phyloP scores from a whole-genome alignment of 2,888 invertebrate species.

The Torymus texanus region DNA sequence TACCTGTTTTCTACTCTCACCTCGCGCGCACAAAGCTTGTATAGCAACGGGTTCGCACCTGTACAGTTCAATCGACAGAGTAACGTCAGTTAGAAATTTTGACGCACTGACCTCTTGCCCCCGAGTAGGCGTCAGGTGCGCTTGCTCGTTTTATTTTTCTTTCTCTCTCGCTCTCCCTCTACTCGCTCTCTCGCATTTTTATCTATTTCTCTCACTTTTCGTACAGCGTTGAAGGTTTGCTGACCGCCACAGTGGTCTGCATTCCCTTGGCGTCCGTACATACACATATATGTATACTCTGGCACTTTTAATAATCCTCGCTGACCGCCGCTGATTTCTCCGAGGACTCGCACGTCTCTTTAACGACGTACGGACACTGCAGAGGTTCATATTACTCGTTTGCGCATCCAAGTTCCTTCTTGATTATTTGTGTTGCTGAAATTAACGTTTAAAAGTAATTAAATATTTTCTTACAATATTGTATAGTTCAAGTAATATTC shows the following conservation, averaged over 20 bases:
- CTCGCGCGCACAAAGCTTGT: not conserved
- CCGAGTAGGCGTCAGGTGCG: no score
- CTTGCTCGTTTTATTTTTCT: no score
- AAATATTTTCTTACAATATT: no score
- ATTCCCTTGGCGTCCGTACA: conserved; percentile 5
- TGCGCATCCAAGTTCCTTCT: no score
- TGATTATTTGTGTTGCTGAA: no score
- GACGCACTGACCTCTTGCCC: not conserved
- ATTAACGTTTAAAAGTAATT: no score
- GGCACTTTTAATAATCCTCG: conserved; percentile 16
- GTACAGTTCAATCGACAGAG: not conserved
- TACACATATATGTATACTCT: not conserved
- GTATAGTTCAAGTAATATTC: no score
- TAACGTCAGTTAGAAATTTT: conserved; percentile 33
- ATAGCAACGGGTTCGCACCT: not conserved
- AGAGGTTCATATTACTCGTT: not conserved
- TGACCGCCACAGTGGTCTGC: not conserved
- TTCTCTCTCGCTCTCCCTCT: not conserved
- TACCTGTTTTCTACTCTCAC: conserved; percentile 1
- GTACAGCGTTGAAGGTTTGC: not conserved
- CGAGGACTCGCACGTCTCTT: conserved; percentile 22
- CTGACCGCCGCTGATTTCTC: conserved; percentile 35
- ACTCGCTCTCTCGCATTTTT: not conserved
- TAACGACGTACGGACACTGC: not conserved
- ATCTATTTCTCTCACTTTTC: not conserved